A percentile compares a stretch with the other conserved stretches of the same genome.
Conservation (phyloP, 2,797 vertebrate species). For the Sparus aurata region DNA sequence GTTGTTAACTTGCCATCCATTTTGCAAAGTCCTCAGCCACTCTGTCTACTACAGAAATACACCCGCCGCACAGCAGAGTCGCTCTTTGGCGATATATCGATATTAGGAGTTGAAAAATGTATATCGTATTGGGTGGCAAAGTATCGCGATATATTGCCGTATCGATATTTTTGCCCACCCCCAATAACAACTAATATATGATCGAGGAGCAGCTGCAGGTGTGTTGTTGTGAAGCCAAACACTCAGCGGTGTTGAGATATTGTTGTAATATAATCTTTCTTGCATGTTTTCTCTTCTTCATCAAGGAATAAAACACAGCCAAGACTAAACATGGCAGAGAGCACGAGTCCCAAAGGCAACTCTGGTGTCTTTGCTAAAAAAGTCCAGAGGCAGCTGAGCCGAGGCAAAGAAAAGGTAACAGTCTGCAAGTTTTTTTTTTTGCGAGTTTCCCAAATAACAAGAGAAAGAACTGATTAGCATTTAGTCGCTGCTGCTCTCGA, state of each 20-base stretch:
- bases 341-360: conserved; percentile 79
- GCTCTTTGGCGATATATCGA: too few relatives aligned
- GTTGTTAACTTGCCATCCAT: too few relatives aligned
- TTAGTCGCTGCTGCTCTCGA: conserved; percentile 6
- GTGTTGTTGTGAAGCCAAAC: background rate
- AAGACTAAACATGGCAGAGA: conserved; percentile 69
- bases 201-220: background rate
- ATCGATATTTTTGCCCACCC: too few relatives aligned
- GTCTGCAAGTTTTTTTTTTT: background rate
- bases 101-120: too few relatives aligned
- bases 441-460: conserved; percentile 3
- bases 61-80: too few relatives aligned
- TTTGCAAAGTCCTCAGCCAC: too few relatives aligned
- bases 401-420: conserved; percentile 95
- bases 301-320: conserved; percentile 38
- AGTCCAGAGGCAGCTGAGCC: conserved; percentile 92
- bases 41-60: too few relatives aligned
- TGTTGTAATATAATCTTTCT: background rate
- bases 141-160: too few relatives aligned
- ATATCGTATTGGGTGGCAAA: too few relatives aligned
- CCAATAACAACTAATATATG: background rate
- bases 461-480: background rate
- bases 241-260: background rate
- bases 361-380: conserved; percentile 92
- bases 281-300: conserved; percentile 23